Percentiles rank a stretch among this genome's conserved stretches.
phyloP scores from a whole-genome alignment of 2,888 invertebrate species.

The Platycheirus rosarum region DNA sequence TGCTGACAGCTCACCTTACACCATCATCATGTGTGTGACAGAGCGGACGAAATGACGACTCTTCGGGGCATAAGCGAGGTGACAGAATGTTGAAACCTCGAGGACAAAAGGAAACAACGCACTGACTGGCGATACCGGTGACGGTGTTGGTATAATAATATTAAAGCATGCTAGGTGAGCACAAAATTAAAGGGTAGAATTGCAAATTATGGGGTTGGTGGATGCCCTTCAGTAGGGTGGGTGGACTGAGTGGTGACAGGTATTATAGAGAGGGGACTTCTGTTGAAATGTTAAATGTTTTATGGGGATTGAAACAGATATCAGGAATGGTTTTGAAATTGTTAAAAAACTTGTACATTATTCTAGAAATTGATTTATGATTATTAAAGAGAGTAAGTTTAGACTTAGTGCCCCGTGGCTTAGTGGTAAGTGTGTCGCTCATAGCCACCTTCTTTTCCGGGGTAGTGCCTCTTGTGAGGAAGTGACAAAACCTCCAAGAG shows the following conservation, averaged over 20 bases:
- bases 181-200: constrained; percentile 69
- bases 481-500: too few relatives aligned
- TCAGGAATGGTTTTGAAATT: too few relatives aligned
- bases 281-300: too few relatives aligned
- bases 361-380: too few relatives aligned
- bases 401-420: too few relatives aligned
- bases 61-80: constrained; percentile 7
- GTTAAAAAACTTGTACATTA: too few relatives aligned
- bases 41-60: neutral
- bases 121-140: neutral
- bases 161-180: constrained; percentile 56
- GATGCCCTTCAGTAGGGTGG: constrained; percentile 46
- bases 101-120: constrained; percentile 61
- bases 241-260: neutral
- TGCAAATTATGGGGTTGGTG: constrained; percentile 64
- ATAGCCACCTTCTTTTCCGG: too few relatives aligned
- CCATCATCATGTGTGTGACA: constrained; percentile 15
- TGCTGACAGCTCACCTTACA: constrained; percentile 50
- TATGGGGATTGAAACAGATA: too few relatives aligned
- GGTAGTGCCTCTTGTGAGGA: too few relatives aligned
- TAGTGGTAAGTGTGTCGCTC: too few relatives aligned
- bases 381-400: too few relatives aligned
- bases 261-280: neutral
- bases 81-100: constrained; percentile 52
- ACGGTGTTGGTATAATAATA: constrained; percentile 51